These are phyloP conservation scores for Kradibia gibbosae DNA, from an alignment of 1,140 invertebrate genomes.

Conservation along the genomic window DNA sequence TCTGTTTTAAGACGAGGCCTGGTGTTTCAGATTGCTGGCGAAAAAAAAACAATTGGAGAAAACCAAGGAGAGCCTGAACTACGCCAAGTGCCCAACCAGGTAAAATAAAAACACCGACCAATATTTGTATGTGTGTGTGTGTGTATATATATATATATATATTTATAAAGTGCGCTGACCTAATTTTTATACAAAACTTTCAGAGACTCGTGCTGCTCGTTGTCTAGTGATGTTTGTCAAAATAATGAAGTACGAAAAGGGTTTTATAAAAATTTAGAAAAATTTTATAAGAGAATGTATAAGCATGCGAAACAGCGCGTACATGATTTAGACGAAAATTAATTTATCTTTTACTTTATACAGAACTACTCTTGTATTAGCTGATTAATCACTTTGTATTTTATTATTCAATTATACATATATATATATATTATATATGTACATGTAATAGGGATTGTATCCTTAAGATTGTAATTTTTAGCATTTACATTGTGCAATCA, in stretches of 20 bases:
- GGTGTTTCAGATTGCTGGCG: slow-evolving; percentile 53
- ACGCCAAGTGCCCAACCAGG: slow-evolving; percentile 23
- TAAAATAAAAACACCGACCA: slow-evolving; percentile 8
- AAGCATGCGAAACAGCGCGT: slow-evolving; percentile 63
- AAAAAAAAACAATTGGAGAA: slow-evolving; percentile 50
- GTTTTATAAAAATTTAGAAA: slow-evolving; percentile 64
- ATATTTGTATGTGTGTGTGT: too few species aligned
- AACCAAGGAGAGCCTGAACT: slow-evolving; percentile 49
- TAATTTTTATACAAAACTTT: slow-evolving; percentile 34
- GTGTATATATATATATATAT: slow-evolving; percentile 10
- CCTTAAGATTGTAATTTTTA: too few species aligned
- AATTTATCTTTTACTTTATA: slow-evolving; percentile 17
- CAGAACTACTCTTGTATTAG: neutral
- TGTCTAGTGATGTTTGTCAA: slow-evolving; percentile 32
- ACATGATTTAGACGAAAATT: slow-evolving; percentile 52
- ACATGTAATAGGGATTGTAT: neutral
- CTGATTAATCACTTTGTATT: neutral
- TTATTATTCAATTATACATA: too few species aligned
- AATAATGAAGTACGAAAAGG: slow-evolving; percentile 51
- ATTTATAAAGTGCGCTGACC: slow-evolving; percentile 2
- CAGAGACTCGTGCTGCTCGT: slow-evolving; percentile 40
- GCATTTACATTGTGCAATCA: neutral
- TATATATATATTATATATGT: slow-evolving; percentile 22
- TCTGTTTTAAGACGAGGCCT: too few species aligned
- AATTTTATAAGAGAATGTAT: slow-evolving; percentile 68